These are phyloP conservation scores for Salvelinus sp. DNA, from an alignment of 2,113 vertebrate genomes.

Conservation along the genomic window DNA sequence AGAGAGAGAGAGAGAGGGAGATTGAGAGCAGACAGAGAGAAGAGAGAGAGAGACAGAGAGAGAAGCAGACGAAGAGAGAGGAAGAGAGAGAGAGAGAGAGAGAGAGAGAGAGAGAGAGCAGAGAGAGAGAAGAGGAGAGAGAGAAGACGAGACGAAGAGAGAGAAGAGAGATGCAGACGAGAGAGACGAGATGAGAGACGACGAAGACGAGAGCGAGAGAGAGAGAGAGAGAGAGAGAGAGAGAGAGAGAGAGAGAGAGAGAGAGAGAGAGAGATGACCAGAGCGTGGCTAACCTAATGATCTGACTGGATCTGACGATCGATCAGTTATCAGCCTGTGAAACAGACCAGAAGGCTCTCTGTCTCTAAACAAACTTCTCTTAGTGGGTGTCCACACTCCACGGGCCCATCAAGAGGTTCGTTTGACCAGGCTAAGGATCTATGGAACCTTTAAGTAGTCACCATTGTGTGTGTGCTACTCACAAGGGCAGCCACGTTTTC, in stretches of 20 bases:
- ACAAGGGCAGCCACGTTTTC: neutral
- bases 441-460: neutral
- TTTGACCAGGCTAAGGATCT: neutral
- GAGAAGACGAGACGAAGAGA: too few relatives aligned
- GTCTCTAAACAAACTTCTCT: slow-evolving; percentile 35
- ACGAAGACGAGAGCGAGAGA: too few relatives aligned
- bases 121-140: too few relatives aligned
- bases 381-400: slow-evolving; percentile 19
- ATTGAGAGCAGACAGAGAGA: slow-evolving; percentile 1
- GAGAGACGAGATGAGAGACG: too few relatives aligned
- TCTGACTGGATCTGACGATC: slow-evolving; percentile 18
- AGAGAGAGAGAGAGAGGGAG: too few relatives aligned
- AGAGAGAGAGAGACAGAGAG: slow-evolving; percentile 22
- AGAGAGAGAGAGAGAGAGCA: slow-evolving; percentile 5
- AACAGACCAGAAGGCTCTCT: slow-evolving; percentile 42
- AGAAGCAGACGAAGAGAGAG: slow-evolving; percentile 5
- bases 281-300: slow-evolving; percentile 28
- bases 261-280: slow-evolving; percentile 23
- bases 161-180: too few relatives aligned
- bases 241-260: slow-evolving; percentile 3
- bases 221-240: too few relatives aligned
- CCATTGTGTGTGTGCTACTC: neutral
- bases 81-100: slow-evolving; percentile 6
- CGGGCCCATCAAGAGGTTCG: neutral
- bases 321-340: slow-evolving; percentile 51